Conservation (phyloP, 2,113 vertebrate genomes). For the Microcebus murinus region DNA sequence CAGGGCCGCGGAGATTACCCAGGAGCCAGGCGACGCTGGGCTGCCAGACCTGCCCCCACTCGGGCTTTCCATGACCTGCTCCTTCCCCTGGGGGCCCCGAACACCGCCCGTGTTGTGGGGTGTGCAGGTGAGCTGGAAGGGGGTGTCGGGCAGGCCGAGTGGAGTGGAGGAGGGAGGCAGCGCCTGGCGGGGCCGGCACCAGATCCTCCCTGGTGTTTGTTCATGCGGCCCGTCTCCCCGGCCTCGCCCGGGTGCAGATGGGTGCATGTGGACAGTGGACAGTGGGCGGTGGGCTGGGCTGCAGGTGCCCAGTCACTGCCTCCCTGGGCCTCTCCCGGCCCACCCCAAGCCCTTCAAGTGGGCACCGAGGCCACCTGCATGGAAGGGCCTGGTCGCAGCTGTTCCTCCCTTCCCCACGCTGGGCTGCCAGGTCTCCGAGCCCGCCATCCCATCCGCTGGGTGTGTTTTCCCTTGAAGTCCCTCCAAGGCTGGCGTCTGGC, state of each 20-base stretch:
- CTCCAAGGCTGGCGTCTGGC: background rate
- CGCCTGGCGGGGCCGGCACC: accelerated
- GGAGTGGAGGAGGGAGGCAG: accelerated
- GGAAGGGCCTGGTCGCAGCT: accelerated
- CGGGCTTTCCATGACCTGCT: accelerated
- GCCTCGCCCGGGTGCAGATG: accelerated
- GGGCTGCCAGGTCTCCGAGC: accelerated
- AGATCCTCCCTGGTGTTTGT: accelerated
- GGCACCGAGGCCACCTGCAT: background rate
- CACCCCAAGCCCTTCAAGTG: accelerated
- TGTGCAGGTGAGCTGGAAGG: accelerated
- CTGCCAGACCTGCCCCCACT: background rate
- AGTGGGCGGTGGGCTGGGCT: too few relatives aligned
- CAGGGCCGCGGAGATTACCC: accelerated
- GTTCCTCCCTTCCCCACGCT: accelerated
- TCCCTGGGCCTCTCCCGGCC: background rate
- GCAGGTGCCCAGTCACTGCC: accelerated
- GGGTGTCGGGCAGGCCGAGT: accelerated
- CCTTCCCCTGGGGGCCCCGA: background rate
- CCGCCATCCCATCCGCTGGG: background rate
- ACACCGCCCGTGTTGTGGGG: accelerated
- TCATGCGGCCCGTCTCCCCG: background rate
- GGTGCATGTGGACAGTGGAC: accelerated
- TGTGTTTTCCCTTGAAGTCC: background rate
- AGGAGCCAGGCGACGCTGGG: background rate